Evolutionary conservation across 2,113 vertebrate genomes (phyloP).

Genomic region (Varanus komodoensis): DNA sequence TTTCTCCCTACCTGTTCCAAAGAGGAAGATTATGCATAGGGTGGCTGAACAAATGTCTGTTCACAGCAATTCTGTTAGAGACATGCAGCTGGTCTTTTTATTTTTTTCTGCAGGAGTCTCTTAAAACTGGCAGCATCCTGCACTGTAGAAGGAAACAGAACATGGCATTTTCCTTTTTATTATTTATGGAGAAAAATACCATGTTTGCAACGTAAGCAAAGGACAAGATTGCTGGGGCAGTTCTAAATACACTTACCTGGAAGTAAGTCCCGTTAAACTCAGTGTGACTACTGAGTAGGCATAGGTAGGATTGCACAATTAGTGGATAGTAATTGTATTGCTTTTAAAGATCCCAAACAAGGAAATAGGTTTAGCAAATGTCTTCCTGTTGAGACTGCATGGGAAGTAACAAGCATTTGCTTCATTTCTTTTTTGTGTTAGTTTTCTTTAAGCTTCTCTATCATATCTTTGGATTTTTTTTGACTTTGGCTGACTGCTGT

Average conservation of each 20-base stretch:
- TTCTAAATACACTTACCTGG: neutral
- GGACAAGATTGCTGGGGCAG: neutral
- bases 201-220: neutral
- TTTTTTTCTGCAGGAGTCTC: conserved; percentile 25
- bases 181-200: neutral
- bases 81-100: too few relatives aligned
- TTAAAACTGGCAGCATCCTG: neutral
- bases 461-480: conserved; percentile 30
- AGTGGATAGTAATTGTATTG: conserved; percentile 50
- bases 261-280: neutral
- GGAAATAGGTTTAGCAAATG: conserved; percentile 79
- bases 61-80: neutral
- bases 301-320: neutral
- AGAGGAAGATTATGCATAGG: conserved; percentile 53
- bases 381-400: conserved; percentile 83
- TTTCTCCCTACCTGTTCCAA: conserved; percentile 62
- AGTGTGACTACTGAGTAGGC: neutral
- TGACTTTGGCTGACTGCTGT: neutral
- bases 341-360: conserved; percentile 63
- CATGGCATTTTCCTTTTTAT: conserved; percentile 56
- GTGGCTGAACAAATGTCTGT: conserved; percentile 28
- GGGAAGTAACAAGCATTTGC: conserved; percentile 71
- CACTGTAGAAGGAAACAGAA: neutral
- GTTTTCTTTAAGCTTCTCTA: neutral
- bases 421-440: conserved; percentile 12